phyloP scores from a whole-genome alignment of 2,888 invertebrate species.

The Agelastica alni region DNA sequence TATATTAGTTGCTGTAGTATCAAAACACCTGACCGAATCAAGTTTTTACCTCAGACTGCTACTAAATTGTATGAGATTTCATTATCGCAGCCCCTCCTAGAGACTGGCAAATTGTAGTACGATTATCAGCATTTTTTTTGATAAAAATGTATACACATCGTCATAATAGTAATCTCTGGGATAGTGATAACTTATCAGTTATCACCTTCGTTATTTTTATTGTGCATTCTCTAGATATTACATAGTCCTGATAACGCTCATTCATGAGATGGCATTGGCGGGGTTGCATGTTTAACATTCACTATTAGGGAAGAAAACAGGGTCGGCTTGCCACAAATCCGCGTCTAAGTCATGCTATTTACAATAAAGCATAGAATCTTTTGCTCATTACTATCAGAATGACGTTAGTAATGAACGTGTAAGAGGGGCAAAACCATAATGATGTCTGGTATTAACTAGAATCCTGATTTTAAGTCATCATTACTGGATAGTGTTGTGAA shows the following conservation, averaged over 20 bases:
- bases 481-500: no score
- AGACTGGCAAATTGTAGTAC: constrained; percentile 52
- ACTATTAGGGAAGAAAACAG: constrained; percentile 3
- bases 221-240: constrained; percentile 41
- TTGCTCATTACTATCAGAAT: no score
- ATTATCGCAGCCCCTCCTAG: constrained; percentile 51
- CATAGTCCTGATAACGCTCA: constrained; percentile 28
- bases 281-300: constrained; percentile 23
- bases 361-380: no score
- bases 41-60: constrained; percentile 46
- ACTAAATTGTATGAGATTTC: constrained; percentile 48
- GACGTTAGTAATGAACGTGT: no score
- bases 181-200: constrained; percentile 52
- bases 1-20: constrained; percentile 1
- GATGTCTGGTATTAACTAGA: no score
- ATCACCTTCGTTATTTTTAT: constrained; percentile 53
- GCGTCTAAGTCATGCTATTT: no score
- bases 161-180: constrained; percentile 52
- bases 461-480: no score
- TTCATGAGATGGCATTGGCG: constrained; percentile 35
- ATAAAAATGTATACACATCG: constrained; percentile 54
- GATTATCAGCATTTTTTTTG: constrained; percentile 53
- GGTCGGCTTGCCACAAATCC: not conserved
- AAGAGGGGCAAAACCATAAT: no score
- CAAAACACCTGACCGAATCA: constrained; percentile 40